Evolutionary conservation across 1,140 invertebrate genomes (phyloP), one percentile per base, ranked within the genome.

Genomic region (Muscidifurax raptorellus): DNA sequence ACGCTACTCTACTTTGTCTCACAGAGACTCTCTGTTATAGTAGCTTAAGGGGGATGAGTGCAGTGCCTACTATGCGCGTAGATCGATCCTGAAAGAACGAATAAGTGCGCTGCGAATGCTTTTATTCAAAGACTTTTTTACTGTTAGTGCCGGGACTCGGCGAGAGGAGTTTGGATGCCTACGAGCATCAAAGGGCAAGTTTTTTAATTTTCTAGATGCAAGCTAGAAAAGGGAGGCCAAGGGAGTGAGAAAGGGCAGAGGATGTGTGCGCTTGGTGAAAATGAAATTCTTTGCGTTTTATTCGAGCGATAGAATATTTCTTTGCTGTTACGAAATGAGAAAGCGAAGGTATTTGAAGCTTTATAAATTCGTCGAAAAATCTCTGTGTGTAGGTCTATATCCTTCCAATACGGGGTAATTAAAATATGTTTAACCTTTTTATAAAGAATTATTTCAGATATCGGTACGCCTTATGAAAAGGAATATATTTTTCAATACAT

Each of bases 51-150:
- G 18, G 44, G 4, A 47, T 47, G 44, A 15, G 44, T 15, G 13
- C 44, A 18, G 44, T 15, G 13, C 44, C 1, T 10, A 12, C 4
- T 36, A 36, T 36, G 9, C 32, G 67, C 10, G 27, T 28, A 28
- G 67, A 28, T 69, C 67, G 67, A 69, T 69, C 7, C 67, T 30
- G 10, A 69, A 69, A 69, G 67, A 30, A 69, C 67, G 28, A 69
- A 30, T 69, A 69, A 69, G 67, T 69, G 28, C 27, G 12, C 28
- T 69, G 28, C 27, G 18, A 12, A 13, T 69, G 67, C 67, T 30
- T 69, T 69, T 69, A 10, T 69, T 69, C 5, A 10, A 30, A 18
- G 12, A 27, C 10, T 22, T n/a, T 18, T 69, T 69, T 69, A 7
- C 67, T 10, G n/a, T 28, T 28, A 28, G 28, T 28, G 10, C 52